These are phyloP conservation scores for Pyrochroa serraticornis DNA, from an alignment of 2,888 invertebrate genomes.

Conservation along the genomic window DNA sequence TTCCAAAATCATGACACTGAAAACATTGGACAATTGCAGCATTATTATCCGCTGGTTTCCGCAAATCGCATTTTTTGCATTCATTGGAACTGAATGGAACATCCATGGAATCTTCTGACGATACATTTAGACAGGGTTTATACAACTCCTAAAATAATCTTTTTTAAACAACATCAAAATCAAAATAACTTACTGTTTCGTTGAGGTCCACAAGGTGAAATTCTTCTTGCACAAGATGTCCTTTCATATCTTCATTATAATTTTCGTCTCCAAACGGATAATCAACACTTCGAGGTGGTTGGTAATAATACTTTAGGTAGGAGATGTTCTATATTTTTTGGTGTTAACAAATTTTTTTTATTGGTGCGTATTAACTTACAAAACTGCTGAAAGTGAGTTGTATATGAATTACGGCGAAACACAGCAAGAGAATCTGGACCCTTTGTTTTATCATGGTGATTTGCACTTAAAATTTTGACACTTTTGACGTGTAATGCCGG, in stretches of 20 bases:
- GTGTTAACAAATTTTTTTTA: too few species aligned
- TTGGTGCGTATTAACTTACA: not conserved
- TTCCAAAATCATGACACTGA: constrained; percentile 43
- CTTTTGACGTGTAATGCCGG: too few species aligned
- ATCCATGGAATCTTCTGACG: constrained; percentile 21
- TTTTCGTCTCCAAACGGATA: constrained; percentile 34
- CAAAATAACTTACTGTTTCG: not conserved
- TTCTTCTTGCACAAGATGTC: constrained; percentile 15
- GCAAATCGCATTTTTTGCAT: constrained; percentile 53
- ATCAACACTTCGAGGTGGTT: constrained; percentile 5
- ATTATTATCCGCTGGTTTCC: constrained; percentile 44
- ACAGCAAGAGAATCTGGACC: too few species aligned
- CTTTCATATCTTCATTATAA: constrained; percentile 27
- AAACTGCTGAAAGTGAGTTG: not conserved
- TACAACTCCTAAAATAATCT: constrained; percentile 4
- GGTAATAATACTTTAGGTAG: not conserved
- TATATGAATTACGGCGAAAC: not conserved
- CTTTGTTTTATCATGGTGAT: too few species aligned
- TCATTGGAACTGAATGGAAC: constrained; percentile 12
- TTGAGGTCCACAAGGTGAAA: not conserved
- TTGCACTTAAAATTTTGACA: too few species aligned
- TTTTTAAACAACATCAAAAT: not conserved
- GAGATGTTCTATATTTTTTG: too few species aligned
- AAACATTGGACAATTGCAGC: constrained; percentile 50
- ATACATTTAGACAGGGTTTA: constrained; percentile 18